phyloP scores from a whole-genome alignment of 2,888 invertebrate genomes.

The Orchestes rusci region DNA sequence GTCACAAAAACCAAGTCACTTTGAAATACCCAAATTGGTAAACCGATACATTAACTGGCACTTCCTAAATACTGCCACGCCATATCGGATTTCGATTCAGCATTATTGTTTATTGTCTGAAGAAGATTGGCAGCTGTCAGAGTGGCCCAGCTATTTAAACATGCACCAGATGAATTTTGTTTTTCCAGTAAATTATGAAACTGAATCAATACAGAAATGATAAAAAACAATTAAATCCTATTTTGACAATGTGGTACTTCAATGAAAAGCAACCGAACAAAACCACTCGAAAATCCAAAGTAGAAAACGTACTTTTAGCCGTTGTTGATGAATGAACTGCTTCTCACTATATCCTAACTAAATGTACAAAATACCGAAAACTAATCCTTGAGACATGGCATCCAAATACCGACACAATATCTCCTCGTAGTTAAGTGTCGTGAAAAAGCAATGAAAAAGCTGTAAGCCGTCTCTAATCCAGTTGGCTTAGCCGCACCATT shows the following conservation, averaged over 20 bases:
- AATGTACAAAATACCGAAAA: conserved; percentile 12
- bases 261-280: no score
- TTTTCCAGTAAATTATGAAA: no score
- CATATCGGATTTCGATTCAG: conserved; percentile 7
- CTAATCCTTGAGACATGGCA: no score
- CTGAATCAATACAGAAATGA: no score
- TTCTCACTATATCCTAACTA: conserved; percentile 8
- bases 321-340: conserved; percentile 6
- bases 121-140: conserved; percentile 18
- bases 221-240: no score
- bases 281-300: no score
- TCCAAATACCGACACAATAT: not conserved
- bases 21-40: no score
- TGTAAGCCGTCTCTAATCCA: conserved; percentile 17
- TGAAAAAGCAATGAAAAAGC: conserved; percentile 21
- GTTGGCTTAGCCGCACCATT: conserved; percentile 19
- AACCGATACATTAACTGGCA: no score
- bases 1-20: no score
- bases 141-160: conserved; percentile 10
- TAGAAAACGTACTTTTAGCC: conserved; percentile 6
- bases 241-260: no score
- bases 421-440: conserved; percentile 2
- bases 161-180: conserved; percentile 16
- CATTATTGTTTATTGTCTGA: conserved; percentile 11
- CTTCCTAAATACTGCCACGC: no score